Evolutionary conservation across 2,113 vertebrate species (phyloP).

Genomic region (Theristicus caerulescens): DNA sequence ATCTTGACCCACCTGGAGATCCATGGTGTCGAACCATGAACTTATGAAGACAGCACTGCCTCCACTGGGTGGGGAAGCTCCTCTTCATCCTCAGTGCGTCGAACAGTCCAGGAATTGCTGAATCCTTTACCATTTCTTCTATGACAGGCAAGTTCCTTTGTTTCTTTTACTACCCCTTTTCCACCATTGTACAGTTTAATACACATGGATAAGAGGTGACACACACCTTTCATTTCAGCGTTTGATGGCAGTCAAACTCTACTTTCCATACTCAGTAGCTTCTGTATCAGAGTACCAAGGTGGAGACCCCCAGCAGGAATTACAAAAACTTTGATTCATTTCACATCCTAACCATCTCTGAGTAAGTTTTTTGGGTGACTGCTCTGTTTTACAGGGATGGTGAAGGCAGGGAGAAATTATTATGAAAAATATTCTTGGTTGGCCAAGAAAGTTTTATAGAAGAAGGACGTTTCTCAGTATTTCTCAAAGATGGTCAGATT

Average conservation of each 20-base stretch:
- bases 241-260: background rate
- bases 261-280: background rate
- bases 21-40: conserved; percentile 82
- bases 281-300: background rate
- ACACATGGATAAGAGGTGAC: background rate
- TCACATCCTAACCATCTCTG: background rate
- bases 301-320: background rate
- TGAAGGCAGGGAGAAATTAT: background rate
- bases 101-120: background rate
- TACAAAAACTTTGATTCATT: background rate
- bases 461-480: background rate
- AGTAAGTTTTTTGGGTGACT: background rate
- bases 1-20: conserved; percentile 84
- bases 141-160: background rate
- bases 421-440: background rate
- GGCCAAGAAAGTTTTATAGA: background rate
- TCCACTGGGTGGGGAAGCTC: conserved; percentile 24
- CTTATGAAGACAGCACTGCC: conserved; percentile 56
- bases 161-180: background rate
- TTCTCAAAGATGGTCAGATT: background rate
- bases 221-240: background rate
- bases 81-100: conserved; percentile 51
- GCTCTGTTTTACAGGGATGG: background rate
- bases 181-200: background rate
- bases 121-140: background rate